Evolutionary conservation across 2,113 vertebrate genomes (phyloP).

Genomic region (Peromyscus californicus): DNA sequence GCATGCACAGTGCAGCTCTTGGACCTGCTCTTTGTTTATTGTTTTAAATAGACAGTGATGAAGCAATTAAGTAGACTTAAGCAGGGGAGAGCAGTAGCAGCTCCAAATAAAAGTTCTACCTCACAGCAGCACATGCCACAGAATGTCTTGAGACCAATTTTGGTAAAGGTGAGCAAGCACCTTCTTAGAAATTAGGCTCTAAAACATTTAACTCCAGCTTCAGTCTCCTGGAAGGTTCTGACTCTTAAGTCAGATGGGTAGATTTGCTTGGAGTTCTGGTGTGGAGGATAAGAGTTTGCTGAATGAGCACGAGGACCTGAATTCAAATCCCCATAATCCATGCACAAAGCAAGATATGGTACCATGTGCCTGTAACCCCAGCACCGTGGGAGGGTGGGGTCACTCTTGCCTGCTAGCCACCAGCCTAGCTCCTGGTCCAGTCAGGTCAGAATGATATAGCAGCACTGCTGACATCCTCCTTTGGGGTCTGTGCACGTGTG

Average conservation of each 20-base stretch:
- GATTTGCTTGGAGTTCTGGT: neutral
- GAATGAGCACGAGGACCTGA: neutral
- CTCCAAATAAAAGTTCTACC: neutral
- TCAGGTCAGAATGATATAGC: neutral
- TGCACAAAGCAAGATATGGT: neutral
- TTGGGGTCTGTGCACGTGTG: too few relatives aligned
- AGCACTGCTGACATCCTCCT: neutral
- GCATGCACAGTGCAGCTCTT: neutral
- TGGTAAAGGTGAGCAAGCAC: neutral
- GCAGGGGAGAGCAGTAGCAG: neutral
- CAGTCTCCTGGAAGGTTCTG: neutral
- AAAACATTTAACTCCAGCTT: neutral
- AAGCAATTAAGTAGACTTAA: neutral
- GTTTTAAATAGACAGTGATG: neutral
- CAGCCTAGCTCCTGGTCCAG: too few relatives aligned
- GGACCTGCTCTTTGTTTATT: neutral
- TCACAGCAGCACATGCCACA: neutral
- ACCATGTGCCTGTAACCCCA: neutral
- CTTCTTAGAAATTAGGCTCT: neutral
- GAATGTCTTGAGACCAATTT: neutral
- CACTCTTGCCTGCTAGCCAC: neutral
- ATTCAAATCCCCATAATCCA: neutral
- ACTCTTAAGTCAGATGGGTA: constrained; percentile 18
- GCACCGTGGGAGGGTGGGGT: neutral
- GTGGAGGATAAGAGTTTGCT: neutral